Percentiles rank a stretch among this genome's conserved stretches.
These are phyloP conservation scores for Helleia helle DNA, from an alignment of 2,888 invertebrate species.

Conservation along the genomic window DNA sequence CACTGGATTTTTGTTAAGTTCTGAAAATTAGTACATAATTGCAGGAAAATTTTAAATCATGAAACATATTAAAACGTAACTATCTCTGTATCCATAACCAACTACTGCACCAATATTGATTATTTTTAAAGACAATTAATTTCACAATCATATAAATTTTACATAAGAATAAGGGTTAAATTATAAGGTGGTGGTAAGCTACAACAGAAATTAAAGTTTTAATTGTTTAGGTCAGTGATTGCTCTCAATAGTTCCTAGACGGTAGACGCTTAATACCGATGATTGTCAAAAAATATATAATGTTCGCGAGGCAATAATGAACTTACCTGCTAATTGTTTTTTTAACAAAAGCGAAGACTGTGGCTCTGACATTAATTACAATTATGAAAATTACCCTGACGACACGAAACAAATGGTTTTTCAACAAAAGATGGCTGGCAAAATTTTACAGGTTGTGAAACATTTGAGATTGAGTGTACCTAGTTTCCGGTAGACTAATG, in stretches of 20 bases:
- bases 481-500: slow-evolving; percentile 27
- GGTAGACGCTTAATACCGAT: slow-evolving; percentile 33
- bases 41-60: too few species aligned
- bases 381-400: slow-evolving; percentile 83
- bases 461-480: slow-evolving; percentile 67
- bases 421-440: slow-evolving; percentile 83
- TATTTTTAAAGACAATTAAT: too few species aligned
- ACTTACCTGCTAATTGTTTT: slow-evolving; percentile 96
- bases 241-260: slow-evolving; percentile 33
- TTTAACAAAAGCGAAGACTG: slow-evolving; percentile 95
- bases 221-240: slow-evolving; percentile 70
- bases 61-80: too few species aligned
- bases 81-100: too few species aligned
- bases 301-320: slow-evolving; percentile 22
- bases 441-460: slow-evolving; percentile 71
- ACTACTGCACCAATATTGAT: slow-evolving; percentile 51
- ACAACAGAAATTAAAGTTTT: slow-evolving; percentile 53
- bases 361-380: slow-evolving; percentile 95
- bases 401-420: slow-evolving; percentile 82
- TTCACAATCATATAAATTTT: too few species aligned
- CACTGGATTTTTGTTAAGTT: slow-evolving; percentile 98
- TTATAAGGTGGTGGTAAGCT: too few species aligned
- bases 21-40: slow-evolving; percentile 84
- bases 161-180: too few species aligned
- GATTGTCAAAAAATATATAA: slow-evolving; percentile 32